Percentiles rank a stretch among this genome's conserved stretches.
These are phyloP conservation scores for Platichthys stellatus DNA, from an alignment of 2,113 vertebrate genomes.

Conservation along the genomic window DNA sequence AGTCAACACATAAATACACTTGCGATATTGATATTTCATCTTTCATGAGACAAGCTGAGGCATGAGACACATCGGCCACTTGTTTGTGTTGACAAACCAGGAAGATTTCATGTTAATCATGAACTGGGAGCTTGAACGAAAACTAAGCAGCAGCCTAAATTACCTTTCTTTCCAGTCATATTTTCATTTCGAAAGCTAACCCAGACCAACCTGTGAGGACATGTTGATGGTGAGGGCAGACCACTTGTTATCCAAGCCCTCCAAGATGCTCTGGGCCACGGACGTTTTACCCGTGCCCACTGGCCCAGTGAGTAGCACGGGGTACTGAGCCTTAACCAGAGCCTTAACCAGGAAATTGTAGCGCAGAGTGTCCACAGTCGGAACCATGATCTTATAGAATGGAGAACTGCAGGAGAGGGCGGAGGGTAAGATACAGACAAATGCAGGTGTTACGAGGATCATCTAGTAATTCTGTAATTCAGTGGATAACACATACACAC, in stretches of 20 bases:
- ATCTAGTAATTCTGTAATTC: not conserved
- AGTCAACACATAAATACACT: too few species aligned
- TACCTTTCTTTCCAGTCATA: too few species aligned
- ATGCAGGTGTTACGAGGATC: not conserved
- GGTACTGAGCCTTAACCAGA: constrained; percentile 84
- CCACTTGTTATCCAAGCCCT: constrained; percentile 86
- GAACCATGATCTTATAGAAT: constrained; percentile 91
- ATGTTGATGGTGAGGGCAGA: constrained; percentile 87
- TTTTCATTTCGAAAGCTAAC: not conserved
- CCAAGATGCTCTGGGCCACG: constrained; percentile 86
- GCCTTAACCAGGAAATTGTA: constrained; percentile 88
- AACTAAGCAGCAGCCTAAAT: too few species aligned
- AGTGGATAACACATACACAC: not conserved
- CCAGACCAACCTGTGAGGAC: constrained; percentile 87
- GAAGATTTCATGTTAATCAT: too few species aligned
- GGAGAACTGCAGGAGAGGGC: constrained; percentile 77
- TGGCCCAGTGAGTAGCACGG: constrained; percentile 86
- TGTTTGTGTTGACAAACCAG: too few species aligned
- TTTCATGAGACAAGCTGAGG: too few species aligned
- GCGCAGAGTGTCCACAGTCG: constrained; percentile 89
- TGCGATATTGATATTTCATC: too few species aligned
- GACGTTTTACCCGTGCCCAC: constrained; percentile 92
- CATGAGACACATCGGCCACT: too few species aligned
- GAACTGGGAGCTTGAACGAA: too few species aligned
- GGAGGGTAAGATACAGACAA: not conserved